Percentiles rank a stretch among this genome's conserved stretches.
Conservation (phyloP, 2,797 vertebrate species). For the Sebastes minor region DNA sequence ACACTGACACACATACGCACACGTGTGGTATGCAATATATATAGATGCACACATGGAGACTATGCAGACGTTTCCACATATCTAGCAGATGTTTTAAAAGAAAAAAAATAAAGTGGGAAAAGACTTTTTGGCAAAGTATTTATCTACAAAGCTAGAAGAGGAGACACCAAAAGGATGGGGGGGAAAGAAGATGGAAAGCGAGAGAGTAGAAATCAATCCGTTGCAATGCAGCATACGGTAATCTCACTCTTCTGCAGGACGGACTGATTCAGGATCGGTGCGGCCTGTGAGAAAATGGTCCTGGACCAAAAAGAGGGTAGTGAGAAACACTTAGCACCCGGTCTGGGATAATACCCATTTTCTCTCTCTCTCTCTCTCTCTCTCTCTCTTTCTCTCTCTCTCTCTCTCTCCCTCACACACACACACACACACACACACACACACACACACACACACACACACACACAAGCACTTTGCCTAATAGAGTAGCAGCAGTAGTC, state of each 20-base stretch:
- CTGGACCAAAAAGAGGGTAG: constrained; percentile 58
- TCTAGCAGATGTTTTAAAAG: constrained; percentile 29
- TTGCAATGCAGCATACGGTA: constrained; percentile 61
- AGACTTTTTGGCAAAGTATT: constrained; percentile 40
- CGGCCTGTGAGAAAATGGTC: constrained; percentile 64
- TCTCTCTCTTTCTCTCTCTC: constrained; percentile 5
- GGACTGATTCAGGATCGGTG: constrained; percentile 57
- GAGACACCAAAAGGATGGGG: constrained; percentile 35
- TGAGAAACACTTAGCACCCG: constrained; percentile 77
- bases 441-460: constrained; percentile 50
- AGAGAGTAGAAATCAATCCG: constrained; percentile 55
- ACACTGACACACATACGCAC: constrained; percentile 52
- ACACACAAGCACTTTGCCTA: constrained; percentile 82
- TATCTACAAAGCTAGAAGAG: constrained; percentile 33
- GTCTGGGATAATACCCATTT: constrained; percentile 66
- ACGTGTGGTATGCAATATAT: constrained; percentile 12
- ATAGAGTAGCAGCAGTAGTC: constrained; percentile 83
- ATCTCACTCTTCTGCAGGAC: constrained; percentile 57
- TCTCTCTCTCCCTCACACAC: constrained; percentile 16
- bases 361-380: constrained; percentile 12
- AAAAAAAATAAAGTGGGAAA: constrained; percentile 3
- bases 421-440: constrained; percentile 33
- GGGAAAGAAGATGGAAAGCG: constrained; percentile 45
- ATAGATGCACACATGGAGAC: constrained; percentile 6
- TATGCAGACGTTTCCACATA: constrained; percentile 22